Conservation (phyloP, 2,888 invertebrate species). For the Gastracanthus pulcherrimus region DNA sequence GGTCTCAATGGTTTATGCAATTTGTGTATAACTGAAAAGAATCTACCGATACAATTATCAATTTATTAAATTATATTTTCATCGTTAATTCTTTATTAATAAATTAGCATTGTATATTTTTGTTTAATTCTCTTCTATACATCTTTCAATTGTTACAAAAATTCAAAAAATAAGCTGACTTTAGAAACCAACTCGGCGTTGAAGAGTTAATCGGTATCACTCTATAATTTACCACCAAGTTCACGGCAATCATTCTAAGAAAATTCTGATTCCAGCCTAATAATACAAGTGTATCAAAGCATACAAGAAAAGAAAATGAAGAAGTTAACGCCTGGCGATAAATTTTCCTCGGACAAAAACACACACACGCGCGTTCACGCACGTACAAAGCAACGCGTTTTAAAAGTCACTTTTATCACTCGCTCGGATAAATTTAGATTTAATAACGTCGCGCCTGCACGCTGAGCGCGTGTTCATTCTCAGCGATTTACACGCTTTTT, state of each 20-base stretch:
- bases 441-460: constrained; percentile 11
- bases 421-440: constrained; percentile 43
- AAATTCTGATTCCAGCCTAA: constrained; percentile 11
- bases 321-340: constrained; percentile 18
- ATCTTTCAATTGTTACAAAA: no score
- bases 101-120: no score
- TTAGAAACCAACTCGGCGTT: background rate
- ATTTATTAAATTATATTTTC: no score
- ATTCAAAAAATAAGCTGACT: no score
- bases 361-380: no score
- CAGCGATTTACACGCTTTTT: constrained; percentile 18
- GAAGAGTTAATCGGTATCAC: no score
- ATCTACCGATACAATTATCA: no score
- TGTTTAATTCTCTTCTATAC: no score
- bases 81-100: no score
- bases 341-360: constrained; percentile 13
- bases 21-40: no score
- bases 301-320: background rate
- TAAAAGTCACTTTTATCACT: constrained; percentile 30
- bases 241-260: constrained; percentile 16
- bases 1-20: no score
- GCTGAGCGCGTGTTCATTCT: background rate
- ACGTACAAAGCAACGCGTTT: background rate
- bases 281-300: background rate
- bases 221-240: background rate